phyloP scores from a whole-genome alignment of 2,113 vertebrate genomes.

The Dryoscopus gambensis region DNA sequence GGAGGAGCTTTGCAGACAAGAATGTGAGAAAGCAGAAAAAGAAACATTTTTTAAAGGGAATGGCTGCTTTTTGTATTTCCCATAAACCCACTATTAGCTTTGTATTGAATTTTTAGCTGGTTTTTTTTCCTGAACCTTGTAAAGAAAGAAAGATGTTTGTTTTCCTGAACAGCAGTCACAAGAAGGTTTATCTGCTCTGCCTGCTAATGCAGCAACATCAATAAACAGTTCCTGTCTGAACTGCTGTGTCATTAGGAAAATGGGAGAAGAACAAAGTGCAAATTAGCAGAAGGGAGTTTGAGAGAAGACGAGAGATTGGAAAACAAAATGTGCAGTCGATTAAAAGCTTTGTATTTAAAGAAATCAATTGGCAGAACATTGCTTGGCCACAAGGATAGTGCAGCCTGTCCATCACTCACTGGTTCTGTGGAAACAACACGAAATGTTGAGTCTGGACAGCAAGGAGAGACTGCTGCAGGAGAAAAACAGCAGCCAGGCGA shows the following conservation, averaged over 20 bases:
- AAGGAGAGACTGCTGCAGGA: background rate
- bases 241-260: slow-evolving; percentile 61
- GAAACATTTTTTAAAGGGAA: background rate
- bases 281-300: background rate
- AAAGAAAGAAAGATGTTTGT: background rate
- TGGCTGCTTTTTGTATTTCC: background rate
- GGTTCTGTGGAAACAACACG: background rate
- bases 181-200: background rate
- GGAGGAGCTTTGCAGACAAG: background rate
- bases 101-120: background rate
- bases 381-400: background rate
- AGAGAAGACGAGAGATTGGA: background rate
- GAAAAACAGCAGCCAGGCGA: background rate
- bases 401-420: background rate
- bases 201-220: slow-evolving; percentile 39
- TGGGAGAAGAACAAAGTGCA: slow-evolving; percentile 7
- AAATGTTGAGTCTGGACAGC: background rate
- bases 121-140: background rate
- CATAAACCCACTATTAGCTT: background rate
- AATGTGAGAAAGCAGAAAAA: background rate
- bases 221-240: slow-evolving; percentile 48
- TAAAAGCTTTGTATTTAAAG: slow-evolving; percentile 50
- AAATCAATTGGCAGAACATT: slow-evolving; percentile 45
- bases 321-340: slow-evolving; percentile 40
- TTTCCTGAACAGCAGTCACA: background rate